A percentile compares a stretch with the other conserved stretches of the same genome.
phyloP scores from a whole-genome alignment of 2,113 vertebrate species.

The Neotoma lepida region DNA sequence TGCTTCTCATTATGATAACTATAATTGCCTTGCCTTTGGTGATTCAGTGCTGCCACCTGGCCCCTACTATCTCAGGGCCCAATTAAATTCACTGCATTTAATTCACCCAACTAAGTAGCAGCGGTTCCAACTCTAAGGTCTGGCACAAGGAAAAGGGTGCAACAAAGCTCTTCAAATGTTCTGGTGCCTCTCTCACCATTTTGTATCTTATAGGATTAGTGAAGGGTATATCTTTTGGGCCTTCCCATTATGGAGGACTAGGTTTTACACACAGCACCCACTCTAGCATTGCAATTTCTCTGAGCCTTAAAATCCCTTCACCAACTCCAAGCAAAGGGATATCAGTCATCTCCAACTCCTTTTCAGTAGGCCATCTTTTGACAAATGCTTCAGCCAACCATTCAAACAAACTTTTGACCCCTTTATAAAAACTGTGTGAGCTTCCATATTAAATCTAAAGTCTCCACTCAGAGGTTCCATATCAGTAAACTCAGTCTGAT shows the following conservation, averaged over 20 bases:
- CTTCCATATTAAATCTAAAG: background rate
- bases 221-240: background rate
- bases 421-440: background rate
- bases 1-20: background rate
- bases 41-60: background rate
- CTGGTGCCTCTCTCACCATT: background rate
- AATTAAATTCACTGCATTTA: background rate
- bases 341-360: background rate
- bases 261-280: background rate
- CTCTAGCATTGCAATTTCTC: background rate
- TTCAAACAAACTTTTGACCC: background rate
- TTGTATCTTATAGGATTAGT: background rate
- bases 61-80: background rate
- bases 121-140: background rate
- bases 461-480: background rate
- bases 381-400: background rate
- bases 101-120: background rate
- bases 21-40: background rate
- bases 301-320: background rate
- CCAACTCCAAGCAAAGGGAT: background rate
- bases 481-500: background rate
- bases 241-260: background rate
- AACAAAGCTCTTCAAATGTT: background rate
- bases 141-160: background rate
- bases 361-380: background rate